phyloP scores from a whole-genome alignment of 92 coral and sea anemone species.

The Porites evermanni region DNA sequence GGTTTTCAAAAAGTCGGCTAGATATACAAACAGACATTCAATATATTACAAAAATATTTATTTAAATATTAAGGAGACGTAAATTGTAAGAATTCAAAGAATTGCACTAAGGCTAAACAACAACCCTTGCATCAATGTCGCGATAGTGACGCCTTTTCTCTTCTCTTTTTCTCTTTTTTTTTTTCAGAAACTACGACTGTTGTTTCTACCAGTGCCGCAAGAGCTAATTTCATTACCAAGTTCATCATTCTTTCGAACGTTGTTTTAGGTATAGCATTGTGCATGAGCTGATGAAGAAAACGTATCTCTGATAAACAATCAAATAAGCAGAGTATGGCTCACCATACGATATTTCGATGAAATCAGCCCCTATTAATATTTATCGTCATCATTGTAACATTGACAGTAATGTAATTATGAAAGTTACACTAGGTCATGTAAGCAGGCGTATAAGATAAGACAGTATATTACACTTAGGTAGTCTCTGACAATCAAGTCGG shows the following conservation, averaged over 20 bases:
- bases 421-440: neutral
- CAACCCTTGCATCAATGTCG: neutral
- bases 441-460: neutral
- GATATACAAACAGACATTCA: too few relatives aligned
- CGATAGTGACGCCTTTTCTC: neutral
- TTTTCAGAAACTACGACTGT: neutral
- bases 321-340: neutral
- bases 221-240: neutral
- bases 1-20: too few relatives aligned
- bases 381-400: neutral
- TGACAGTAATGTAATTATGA: neutral
- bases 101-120: too few relatives aligned
- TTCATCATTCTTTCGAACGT: slow-evolving; percentile 5
- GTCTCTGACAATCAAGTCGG: too few relatives aligned
- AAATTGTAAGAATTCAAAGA: too few relatives aligned
- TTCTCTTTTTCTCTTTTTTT: neutral
- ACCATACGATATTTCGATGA: too few relatives aligned
- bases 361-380: too few relatives aligned
- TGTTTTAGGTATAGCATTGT: neutral
- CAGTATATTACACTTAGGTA: neutral
- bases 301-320: neutral
- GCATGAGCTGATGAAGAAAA: neutral
- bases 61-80: too few relatives aligned
- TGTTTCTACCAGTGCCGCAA: neutral
- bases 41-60: too few relatives aligned